Percentiles rank a stretch among this genome's conserved stretches.
Conservation (phyloP, 2,797 vertebrate genomes). For the Thalassophryne amazonica region DNA sequence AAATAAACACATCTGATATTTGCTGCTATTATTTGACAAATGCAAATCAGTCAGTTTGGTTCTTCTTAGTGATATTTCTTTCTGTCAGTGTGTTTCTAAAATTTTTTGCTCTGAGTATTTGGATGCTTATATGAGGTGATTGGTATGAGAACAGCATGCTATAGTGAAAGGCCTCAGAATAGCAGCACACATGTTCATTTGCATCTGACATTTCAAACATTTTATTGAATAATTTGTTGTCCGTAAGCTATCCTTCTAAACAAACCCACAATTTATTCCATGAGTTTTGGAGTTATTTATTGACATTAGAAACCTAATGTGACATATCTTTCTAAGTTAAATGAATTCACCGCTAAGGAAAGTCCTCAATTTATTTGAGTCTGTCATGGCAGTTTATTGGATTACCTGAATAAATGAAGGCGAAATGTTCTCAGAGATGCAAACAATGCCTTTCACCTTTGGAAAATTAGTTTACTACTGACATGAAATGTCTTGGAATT, state of each 20-base stretch:
- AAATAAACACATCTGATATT: too few species aligned
- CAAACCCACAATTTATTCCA: slow-evolving; percentile 36
- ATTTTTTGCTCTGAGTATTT: neutral
- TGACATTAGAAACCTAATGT: slow-evolving; percentile 30
- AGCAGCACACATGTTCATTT: slow-evolving; percentile 24
- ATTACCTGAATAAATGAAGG: slow-evolving; percentile 69
- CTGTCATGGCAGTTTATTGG: slow-evolving; percentile 54
- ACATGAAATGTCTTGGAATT: slow-evolving; percentile 26
- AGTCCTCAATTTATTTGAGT: slow-evolving; percentile 44
- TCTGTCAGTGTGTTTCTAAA: neutral
- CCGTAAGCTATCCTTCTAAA: slow-evolving; percentile 10
- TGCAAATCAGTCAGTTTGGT: neutral
- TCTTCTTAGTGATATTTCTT: neutral
- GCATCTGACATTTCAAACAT: slow-evolving; percentile 49
- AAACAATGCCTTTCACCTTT: slow-evolving; percentile 37
- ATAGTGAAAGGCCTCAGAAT: slow-evolving; percentile 1
- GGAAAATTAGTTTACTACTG: slow-evolving; percentile 35
- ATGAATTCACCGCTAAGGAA: slow-evolving; percentile 44
- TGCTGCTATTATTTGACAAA: too few species aligned
- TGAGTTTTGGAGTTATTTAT: slow-evolving; percentile 35
- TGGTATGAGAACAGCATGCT: slow-evolving; percentile 1
- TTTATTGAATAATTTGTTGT: slow-evolving; percentile 35
- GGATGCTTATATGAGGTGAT: neutral
- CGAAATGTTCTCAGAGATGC: slow-evolving; percentile 36
- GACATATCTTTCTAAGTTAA: slow-evolving; percentile 22